Base-by-base conservation (phyloP, 2,888 invertebrate genomes). In the Cistogaster globosa region DNA sequence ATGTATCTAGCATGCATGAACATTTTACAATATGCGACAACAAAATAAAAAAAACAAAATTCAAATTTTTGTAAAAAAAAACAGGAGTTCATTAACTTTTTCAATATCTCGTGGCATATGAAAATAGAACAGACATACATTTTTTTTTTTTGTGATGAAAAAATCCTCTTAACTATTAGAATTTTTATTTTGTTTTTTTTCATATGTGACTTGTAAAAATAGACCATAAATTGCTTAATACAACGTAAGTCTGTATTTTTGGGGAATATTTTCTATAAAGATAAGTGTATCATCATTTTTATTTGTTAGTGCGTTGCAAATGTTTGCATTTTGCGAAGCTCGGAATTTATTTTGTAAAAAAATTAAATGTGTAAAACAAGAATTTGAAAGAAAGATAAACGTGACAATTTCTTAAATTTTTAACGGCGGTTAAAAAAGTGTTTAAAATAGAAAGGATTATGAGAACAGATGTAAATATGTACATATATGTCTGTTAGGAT, bases 151-250 rank as follows among this genome's bases (percentile, higher is more conserved):
- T n/a, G n/a, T 42, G 12, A 1, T 12, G 6, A 32, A 32, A 42
- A 42, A 12, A 12, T 42, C 12, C 12, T 42, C 42, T 42, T 42
- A 38, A 32, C 6, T 42, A 42, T 42, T 42, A 26, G 26, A 26
- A 26, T 26, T 42, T 7, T 22, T n/a, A 42, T 7, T 18, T 71
- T n/a, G n/a, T n/a, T 2, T 57, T 60, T 51, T 55, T 55, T 16
- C 45, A 71, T 72, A 51, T 48, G 45, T 57, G 32, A 32, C 32
- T 63, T 79, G 75, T 84, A 84, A 75, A 84, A 84, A 84, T 84
- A 84, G 75, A 65, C 14, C 45, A 84, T 51, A 51, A 62, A 62
- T 69, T 78, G 60, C 60, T 55, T 68, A 68, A 68, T 18, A 48
- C 22, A 60, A 38, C 58, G 45, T 65, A 18, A 16, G 58, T 63